Percentiles rank a stretch among this genome's conserved stretches.
Conservation (phyloP, 2,113 vertebrate genomes). For the Tupaia chinensis region DNA sequence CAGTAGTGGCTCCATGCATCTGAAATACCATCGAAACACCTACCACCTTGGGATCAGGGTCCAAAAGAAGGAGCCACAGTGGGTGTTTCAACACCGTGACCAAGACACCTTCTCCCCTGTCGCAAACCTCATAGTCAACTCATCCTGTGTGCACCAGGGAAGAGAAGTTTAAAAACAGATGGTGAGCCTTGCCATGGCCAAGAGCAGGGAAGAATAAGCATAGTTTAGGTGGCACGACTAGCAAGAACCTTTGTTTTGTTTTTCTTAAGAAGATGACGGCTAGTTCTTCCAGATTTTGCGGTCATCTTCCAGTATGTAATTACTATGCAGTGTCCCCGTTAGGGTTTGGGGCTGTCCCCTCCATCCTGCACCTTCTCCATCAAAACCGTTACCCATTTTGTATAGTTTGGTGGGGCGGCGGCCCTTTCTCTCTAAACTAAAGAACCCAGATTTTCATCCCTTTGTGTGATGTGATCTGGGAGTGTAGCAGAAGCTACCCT, state of each 20-base stretch:
- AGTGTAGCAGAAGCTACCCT: neutral
- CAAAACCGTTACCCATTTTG: neutral
- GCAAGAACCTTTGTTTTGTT: neutral
- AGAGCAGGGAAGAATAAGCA: neutral
- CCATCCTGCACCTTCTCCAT: no score
- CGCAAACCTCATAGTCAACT: neutral
- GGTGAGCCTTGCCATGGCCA: neutral
- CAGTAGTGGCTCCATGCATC: neutral
- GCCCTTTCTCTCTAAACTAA: neutral
- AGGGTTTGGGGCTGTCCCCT: neutral
- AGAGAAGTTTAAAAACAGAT: neutral
- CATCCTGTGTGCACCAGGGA: neutral
- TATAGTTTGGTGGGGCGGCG: neutral
- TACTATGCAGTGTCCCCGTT: neutral
- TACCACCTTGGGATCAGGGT: neutral
- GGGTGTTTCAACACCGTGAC: neutral
- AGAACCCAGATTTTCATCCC: neutral
- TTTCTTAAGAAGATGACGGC: neutral
- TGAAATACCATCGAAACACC: neutral
- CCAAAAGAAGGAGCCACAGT: neutral
- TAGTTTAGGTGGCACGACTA: neutral
- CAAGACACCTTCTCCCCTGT: no score
- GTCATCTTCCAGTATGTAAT: neutral
- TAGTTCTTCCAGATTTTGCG: neutral
- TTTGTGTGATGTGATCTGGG: neutral